A percentile compares a stretch with the other conserved stretches of the same genome.
phyloP scores from a whole-genome alignment of 1,140 invertebrate species.

The Odontomachus brunneus region DNA sequence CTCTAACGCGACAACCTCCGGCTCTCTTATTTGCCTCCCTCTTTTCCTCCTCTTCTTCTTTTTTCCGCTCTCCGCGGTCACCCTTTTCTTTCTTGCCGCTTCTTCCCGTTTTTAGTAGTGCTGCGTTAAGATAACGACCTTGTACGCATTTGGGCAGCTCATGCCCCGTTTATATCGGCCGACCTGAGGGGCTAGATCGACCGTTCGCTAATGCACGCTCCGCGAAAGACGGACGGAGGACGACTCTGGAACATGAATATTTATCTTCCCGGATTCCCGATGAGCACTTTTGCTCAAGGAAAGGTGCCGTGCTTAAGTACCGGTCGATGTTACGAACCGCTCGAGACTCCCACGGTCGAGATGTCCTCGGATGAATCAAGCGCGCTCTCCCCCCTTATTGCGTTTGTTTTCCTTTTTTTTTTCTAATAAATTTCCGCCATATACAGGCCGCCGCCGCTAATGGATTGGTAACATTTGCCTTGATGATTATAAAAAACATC shows the following conservation, averaged over 20 bases:
- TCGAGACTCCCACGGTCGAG: constrained; percentile 53
- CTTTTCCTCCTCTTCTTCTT: constrained; percentile 16
- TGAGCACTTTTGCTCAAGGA: constrained; percentile 69
- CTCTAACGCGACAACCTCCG: constrained; percentile 32
- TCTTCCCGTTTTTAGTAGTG: constrained; percentile 72
- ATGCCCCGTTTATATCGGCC: constrained; percentile 70
- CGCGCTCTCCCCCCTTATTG: constrained; percentile 10
- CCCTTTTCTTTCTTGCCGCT: constrained; percentile 29
- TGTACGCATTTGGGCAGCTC: constrained; percentile 75
- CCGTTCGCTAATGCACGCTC: constrained; percentile 77
- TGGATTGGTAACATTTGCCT: constrained; percentile 11
- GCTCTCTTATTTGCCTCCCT: constrained; percentile 53
- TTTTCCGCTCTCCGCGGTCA: constrained; percentile 23
- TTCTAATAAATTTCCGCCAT: constrained; percentile 1
- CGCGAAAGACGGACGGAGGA: constrained; percentile 68
- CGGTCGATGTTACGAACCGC: constrained; percentile 17
- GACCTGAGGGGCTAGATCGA: constrained; percentile 71
- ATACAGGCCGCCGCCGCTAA: not conserved
- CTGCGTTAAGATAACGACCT: constrained; percentile 78
- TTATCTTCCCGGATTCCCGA: constrained; percentile 68
- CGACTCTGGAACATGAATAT: constrained; percentile 71
- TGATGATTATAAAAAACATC: not conserved
- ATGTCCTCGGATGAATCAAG: constrained; percentile 43
- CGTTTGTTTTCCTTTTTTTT: constrained; percentile 2
- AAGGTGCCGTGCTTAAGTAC: constrained; percentile 68